These are phyloP conservation scores for Rhinogobio ventralis DNA, from an alignment of 2,797 vertebrate genomes.

Conservation along the genomic window DNA sequence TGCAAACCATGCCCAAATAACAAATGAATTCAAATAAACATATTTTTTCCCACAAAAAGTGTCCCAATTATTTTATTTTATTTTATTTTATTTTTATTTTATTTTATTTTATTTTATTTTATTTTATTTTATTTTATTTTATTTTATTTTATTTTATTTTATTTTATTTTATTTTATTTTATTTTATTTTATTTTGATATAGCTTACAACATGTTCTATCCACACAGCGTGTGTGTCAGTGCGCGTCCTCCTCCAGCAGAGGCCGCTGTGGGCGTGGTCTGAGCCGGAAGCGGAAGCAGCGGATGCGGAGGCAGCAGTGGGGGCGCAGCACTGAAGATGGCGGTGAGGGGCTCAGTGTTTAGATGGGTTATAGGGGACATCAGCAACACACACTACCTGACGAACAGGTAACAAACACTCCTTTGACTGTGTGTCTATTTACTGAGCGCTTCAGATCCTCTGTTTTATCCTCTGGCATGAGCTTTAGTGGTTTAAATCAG, in stretches of 20 bases:
- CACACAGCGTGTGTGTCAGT: not conserved
- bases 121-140: too few species aligned
- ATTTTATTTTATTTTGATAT: not conserved
- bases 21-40: not conserved
- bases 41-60: too few species aligned
- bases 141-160: too few species aligned
- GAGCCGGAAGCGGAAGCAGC: constrained; percentile 49
- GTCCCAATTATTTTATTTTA: too few species aligned
- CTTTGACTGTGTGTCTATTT: not conserved
- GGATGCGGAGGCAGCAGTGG: not conserved
- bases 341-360: constrained; percentile 73
- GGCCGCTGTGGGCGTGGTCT: not conserved
- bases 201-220: not conserved
- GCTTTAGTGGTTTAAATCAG: not conserved
- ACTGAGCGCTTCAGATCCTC: not conserved
- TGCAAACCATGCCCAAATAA: not conserved
- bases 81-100: not conserved
- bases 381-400: constrained; percentile 46
- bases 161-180: too few species aligned
- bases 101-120: too few species aligned
- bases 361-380: constrained; percentile 59
- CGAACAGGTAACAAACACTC: constrained; percentile 65
- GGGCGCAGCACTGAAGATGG: constrained; percentile 68
- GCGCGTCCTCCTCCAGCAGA: not conserved
- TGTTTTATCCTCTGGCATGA: not conserved